These are phyloP conservation scores for Chymomyza procnemis DNA, from an alignment of 2,888 invertebrate genomes.

Conservation along the genomic window DNA sequence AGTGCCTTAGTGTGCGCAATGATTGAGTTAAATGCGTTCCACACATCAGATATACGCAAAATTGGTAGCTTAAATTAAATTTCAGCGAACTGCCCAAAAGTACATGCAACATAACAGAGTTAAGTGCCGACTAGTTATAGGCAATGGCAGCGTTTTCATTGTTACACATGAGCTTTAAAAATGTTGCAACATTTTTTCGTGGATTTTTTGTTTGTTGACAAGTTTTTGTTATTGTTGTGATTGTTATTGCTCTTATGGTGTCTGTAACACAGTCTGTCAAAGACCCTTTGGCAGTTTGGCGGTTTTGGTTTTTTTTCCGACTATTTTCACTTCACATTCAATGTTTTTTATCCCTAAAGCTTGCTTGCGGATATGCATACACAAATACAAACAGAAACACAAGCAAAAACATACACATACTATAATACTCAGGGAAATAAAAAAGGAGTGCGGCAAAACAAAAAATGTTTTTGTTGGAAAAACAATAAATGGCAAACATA, in stretches of 20 bases:
- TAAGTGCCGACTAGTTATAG: background rate
- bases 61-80: background rate
- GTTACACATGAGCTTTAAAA: background rate
- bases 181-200: background rate
- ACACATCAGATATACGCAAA: background rate
- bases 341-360: constrained; percentile 70
- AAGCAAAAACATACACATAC: constrained; percentile 1
- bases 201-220: constrained; percentile 2
- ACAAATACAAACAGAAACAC: constrained; percentile 7
- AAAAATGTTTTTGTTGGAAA: constrained; percentile 52
- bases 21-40: too few relatives aligned
- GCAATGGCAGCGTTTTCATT: background rate
- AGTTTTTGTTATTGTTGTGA: constrained; percentile 5
- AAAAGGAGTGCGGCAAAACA: constrained; percentile 24
- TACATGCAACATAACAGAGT: too few relatives aligned
- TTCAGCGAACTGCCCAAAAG: background rate
- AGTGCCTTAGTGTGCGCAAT: too few relatives aligned
- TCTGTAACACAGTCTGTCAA: constrained; percentile 5
- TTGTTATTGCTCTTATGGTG: constrained; percentile 4
- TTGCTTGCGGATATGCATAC: constrained; percentile 67
- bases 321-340: constrained; percentile 67
- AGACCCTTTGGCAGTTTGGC: constrained; percentile 1
- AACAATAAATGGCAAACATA: constrained; percentile 70
- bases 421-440: constrained; percentile 12
- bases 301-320: constrained; percentile 38